These are phyloP conservation scores for Cyprinodon variegatus DNA, from an alignment of 2,113 vertebrate genomes.

Conservation along the genomic window DNA sequence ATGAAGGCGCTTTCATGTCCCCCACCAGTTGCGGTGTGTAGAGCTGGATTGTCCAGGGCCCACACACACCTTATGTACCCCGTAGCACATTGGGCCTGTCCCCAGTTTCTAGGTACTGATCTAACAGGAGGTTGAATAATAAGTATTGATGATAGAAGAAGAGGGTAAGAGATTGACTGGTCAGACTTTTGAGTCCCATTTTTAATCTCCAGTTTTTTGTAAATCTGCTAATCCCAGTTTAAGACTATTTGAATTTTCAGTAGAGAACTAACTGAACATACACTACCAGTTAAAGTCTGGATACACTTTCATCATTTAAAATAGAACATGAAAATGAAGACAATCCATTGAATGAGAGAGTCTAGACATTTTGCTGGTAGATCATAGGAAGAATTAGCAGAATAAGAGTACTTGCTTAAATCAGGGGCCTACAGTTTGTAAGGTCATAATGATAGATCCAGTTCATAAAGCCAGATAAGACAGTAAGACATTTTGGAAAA, in stretches of 20 bases:
- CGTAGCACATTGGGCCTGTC: conserved; percentile 53
- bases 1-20: conserved; percentile 77
- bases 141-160: conserved; percentile 16
- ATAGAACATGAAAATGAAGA: no score
- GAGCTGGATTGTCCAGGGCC: conserved; percentile 67
- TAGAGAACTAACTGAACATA: background rate
- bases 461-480: no score
- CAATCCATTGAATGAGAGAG: no score
- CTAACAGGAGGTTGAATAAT: conserved; percentile 32
- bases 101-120: conserved; percentile 51
- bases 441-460: no score
- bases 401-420: no score
- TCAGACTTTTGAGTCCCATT: background rate
- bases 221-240: background rate
- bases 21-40: conserved; percentile 60
- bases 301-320: no score
- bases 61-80: conserved; percentile 55
- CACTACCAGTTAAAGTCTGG: no score
- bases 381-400: no score
- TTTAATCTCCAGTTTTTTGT: background rate
- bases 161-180: background rate
- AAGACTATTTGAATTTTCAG: background rate
- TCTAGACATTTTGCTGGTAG: no score
- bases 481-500: no score
- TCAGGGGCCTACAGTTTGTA: no score